A percentile compares a stretch with the other conserved stretches of the same genome.
These are phyloP conservation scores for Oreohelix idahoensis DNA, from an alignment of 1,140 invertebrate genomes.

Conservation along the genomic window DNA sequence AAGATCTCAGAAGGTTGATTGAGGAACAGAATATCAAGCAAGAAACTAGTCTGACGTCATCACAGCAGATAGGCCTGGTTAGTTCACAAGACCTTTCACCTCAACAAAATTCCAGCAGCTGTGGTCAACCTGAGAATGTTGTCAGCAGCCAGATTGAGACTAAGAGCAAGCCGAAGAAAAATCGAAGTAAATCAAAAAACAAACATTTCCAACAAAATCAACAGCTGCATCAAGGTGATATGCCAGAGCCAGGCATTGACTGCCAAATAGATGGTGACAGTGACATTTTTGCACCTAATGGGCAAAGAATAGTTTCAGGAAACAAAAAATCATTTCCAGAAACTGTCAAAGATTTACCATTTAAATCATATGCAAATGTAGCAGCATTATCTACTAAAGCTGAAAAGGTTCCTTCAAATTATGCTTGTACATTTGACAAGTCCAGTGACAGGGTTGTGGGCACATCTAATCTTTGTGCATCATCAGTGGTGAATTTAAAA, in stretches of 20 bases:
- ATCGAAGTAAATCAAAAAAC: background rate
- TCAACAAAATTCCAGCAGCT: background rate
- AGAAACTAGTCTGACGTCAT: background rate
- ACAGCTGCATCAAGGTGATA: background rate
- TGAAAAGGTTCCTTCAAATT: background rate
- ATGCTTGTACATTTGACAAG: background rate
- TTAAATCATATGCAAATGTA: conserved; percentile 8
- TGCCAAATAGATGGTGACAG: background rate
- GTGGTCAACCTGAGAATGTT: background rate
- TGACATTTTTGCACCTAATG: background rate
- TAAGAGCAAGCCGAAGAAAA: background rate
- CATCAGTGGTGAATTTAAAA: background rate
- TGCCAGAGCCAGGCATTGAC: background rate
- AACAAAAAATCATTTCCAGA: background rate
- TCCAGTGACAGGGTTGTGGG: background rate
- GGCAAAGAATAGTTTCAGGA: background rate
- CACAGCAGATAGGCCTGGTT: background rate
- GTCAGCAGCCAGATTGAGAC: background rate
- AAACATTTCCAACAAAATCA: background rate
- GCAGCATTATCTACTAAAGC: background rate
- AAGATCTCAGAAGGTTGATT: background rate
- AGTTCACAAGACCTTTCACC: background rate
- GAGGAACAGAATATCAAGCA: background rate
- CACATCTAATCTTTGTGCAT: background rate
- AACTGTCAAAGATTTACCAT: background rate